phyloP scores from a whole-genome alignment of 2,888 invertebrate species.

The Stenichneumon culpator region DNA sequence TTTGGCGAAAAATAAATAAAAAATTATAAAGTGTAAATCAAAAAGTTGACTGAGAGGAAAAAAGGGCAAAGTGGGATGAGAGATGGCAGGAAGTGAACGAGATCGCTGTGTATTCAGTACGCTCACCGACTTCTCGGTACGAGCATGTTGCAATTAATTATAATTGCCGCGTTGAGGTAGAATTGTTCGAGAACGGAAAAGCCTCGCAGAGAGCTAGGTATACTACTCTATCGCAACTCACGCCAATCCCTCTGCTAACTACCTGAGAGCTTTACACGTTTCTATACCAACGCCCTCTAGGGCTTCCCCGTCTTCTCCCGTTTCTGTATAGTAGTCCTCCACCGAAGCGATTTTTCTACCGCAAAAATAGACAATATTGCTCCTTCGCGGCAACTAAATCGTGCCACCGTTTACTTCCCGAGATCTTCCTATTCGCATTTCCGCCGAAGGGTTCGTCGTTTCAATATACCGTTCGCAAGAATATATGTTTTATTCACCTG shows the following conservation, averaged over 20 bases:
- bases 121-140: slow-evolving; percentile 18
- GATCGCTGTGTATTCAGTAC: slow-evolving; percentile 9
- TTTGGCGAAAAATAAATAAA: neutral
- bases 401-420: neutral
- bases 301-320: neutral
- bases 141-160: slow-evolving; percentile 74
- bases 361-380: neutral
- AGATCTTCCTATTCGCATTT: neutral
- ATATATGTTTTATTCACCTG: neutral
- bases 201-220: slow-evolving; percentile 35
- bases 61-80: neutral
- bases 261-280: slow-evolving; percentile 28
- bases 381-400: slow-evolving; percentile 1
- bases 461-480: neutral
- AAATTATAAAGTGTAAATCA: neutral
- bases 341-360: neutral
- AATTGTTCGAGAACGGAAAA: slow-evolving; percentile 69
- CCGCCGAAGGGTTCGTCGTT: neutral
- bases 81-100: slow-evolving; percentile 6
- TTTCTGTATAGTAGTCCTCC: neutral
- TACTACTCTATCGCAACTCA: slow-evolving; percentile 41
- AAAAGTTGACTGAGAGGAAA: slow-evolving; percentile 1
- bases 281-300: neutral
- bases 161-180: slow-evolving; percentile 72
- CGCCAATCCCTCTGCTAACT: slow-evolving; percentile 38